phyloP scores from a whole-genome alignment of 2,888 invertebrate species.

The Epinotia nisella region DNA sequence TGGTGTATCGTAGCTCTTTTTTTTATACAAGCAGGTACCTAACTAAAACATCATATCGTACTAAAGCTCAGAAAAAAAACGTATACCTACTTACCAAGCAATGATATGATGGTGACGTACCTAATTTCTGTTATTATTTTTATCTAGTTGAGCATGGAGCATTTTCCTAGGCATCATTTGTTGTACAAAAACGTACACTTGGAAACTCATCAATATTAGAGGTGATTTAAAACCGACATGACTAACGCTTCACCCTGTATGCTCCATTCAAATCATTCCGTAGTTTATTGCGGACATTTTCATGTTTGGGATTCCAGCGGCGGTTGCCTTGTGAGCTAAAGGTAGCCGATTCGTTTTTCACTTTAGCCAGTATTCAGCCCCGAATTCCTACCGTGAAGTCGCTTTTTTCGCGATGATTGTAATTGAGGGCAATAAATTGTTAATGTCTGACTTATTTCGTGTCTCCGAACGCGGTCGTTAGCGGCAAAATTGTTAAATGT shows the following conservation, averaged over 20 bases:
- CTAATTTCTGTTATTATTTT: not conserved
- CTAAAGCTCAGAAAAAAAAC: not conserved
- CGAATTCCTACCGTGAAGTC: conserved; percentile 69
- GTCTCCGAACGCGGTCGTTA: conserved; percentile 67
- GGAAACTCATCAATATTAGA: not conserved
- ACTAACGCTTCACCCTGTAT: conserved; percentile 38
- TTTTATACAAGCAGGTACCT: not conserved
- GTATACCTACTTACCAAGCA: not conserved
- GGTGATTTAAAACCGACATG: not conserved
- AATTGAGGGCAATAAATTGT: conserved; percentile 81
- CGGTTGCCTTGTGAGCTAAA: conserved; percentile 79
- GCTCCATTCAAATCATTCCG: conserved; percentile 82
- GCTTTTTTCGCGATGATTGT: conserved; percentile 79
- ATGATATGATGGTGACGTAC: not conserved
- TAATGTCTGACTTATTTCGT: conserved; percentile 73
- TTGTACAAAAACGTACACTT: not conserved
- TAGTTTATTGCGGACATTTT: conserved; percentile 84
- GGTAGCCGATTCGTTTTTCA: conserved; percentile 74
- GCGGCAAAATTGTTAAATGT: conserved; percentile 65
- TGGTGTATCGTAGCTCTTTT: not conserved
- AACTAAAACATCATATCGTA: not conserved
- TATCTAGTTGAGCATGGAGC: not conserved
- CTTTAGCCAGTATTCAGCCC: conserved; percentile 69
- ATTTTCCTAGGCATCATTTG: not conserved
- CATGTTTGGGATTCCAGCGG: conserved; percentile 78